A percentile compares a stretch with the other conserved stretches of the same genome.
These are phyloP conservation scores for Athalia cordata DNA, from an alignment of 2,888 invertebrate genomes.

Conservation along the genomic window DNA sequence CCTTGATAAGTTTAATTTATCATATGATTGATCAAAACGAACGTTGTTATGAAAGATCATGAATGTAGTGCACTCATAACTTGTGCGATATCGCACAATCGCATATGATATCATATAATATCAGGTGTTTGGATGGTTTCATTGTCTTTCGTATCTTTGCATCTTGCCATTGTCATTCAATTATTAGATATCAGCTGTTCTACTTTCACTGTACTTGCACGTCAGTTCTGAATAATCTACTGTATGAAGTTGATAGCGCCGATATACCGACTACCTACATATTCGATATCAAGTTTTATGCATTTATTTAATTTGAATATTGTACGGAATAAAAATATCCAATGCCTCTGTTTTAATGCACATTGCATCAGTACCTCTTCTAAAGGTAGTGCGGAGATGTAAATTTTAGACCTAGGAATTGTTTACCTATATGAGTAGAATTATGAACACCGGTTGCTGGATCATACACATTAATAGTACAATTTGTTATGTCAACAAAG, in stretches of 20 bases:
- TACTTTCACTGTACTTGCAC: too few species aligned
- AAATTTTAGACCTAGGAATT: background rate
- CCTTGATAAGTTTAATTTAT: background rate
- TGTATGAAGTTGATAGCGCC: background rate
- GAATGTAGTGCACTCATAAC: too few species aligned
- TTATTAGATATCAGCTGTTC: too few species aligned
- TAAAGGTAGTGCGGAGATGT: background rate
- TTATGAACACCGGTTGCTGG: slow-evolving; percentile 74
- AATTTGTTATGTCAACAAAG: slow-evolving; percentile 80
- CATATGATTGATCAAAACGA: background rate
- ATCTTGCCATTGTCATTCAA: too few species aligned
- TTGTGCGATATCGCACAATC: too few species aligned
- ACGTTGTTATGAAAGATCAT: background rate
- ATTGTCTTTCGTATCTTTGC: too few species aligned
- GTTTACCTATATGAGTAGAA: slow-evolving; percentile 75
- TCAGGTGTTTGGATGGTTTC: too few species aligned
- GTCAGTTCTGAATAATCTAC: background rate
- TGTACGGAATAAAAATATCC: background rate
- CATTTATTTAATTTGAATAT: background rate
- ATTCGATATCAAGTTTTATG: background rate
- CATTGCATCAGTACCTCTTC: too few species aligned
- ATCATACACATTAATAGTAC: slow-evolving; percentile 75
- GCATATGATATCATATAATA: too few species aligned
- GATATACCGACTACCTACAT: background rate
- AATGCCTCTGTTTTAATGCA: too few species aligned